phyloP scores from a whole-genome alignment of 2,888 invertebrate species.

The Achlya flavicornis region DNA sequence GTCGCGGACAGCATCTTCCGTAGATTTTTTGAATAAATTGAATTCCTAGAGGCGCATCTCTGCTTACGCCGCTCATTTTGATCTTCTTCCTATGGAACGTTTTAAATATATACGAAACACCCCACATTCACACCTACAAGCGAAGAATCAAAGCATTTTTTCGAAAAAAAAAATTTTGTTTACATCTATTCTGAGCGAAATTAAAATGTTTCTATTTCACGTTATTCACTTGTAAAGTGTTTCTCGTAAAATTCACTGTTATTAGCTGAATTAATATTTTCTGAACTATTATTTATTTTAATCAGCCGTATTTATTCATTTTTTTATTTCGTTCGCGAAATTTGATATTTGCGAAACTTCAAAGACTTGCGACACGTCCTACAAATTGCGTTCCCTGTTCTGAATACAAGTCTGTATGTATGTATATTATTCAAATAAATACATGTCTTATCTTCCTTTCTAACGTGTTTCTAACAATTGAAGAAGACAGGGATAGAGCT shows the following conservation, averaged over 20 bases:
- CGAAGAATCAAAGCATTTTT: slow-evolving; percentile 16
- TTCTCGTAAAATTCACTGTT: neutral
- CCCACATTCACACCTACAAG: slow-evolving; percentile 46
- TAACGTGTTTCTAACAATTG: neutral
- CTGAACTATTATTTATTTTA: neutral
- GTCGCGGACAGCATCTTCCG: slow-evolving; percentile 83
- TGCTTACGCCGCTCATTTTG: slow-evolving; percentile 83
- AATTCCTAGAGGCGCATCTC: slow-evolving; percentile 87
- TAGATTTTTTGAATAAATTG: slow-evolving; percentile 81
- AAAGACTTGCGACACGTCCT: slow-evolving; percentile 3
- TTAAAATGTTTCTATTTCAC: slow-evolving; percentile 11
- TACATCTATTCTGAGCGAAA: slow-evolving; percentile 32
- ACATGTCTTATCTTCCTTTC: neutral
- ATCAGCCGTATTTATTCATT: neutral
- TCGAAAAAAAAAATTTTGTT: slow-evolving; percentile 48
- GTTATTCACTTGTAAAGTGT: slow-evolving; percentile 3
- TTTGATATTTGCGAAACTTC: too few species aligned
- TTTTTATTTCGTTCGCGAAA: neutral
- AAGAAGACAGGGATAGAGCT: neutral
- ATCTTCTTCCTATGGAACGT: slow-evolving; percentile 45
- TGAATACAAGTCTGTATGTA: neutral
- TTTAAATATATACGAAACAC: slow-evolving; percentile 32
- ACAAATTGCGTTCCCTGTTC: neutral
- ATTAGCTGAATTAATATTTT: neutral
- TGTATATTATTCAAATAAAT: neutral